A percentile compares a stretch with the other conserved stretches of the same genome.
Conservation (phyloP, 2,113 vertebrate species). For the Albula goreensis region DNA sequence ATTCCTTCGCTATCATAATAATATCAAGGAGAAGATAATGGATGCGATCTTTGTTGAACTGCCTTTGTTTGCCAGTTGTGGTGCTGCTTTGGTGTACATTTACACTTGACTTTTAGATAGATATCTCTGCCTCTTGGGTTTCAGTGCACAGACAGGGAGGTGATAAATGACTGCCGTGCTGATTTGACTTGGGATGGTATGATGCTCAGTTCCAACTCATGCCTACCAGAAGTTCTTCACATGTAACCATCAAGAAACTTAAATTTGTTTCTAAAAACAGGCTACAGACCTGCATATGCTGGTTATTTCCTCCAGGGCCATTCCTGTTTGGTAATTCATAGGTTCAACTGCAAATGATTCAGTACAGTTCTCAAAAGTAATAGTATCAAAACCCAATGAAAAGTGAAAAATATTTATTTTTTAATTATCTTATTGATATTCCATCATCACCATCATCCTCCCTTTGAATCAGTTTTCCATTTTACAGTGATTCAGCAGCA, state of each 20-base stretch:
- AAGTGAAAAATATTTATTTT: background rate
- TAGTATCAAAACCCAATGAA: background rate
- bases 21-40: constrained; percentile 12
- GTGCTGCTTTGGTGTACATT: constrained; percentile 13
- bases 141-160: background rate
- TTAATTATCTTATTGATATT: background rate
- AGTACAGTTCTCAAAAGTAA: background rate
- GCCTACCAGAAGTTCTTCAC: background rate
- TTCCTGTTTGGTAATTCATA: background rate
- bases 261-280: constrained; percentile 18
- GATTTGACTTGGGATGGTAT: constrained; percentile 9
- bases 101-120: constrained; percentile 18
- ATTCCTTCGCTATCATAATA: constrained; percentile 14
- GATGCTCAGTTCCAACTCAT: background rate
- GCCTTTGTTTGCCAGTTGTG: constrained; percentile 1
- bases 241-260: background rate
- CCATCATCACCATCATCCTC: background rate
- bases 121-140: constrained; percentile 4
- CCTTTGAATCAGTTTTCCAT: constrained; percentile 29
- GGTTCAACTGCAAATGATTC: background rate
- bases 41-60: constrained; percentile 16
- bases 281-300: constrained; percentile 3
- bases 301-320: constrained; percentile 13
- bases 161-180: background rate
- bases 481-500: constrained; percentile 34